A percentile compares a stretch with the other conserved stretches of the same genome.
phyloP scores from a whole-genome alignment of 2,888 invertebrate genomes.

The Julus scandinavius region DNA sequence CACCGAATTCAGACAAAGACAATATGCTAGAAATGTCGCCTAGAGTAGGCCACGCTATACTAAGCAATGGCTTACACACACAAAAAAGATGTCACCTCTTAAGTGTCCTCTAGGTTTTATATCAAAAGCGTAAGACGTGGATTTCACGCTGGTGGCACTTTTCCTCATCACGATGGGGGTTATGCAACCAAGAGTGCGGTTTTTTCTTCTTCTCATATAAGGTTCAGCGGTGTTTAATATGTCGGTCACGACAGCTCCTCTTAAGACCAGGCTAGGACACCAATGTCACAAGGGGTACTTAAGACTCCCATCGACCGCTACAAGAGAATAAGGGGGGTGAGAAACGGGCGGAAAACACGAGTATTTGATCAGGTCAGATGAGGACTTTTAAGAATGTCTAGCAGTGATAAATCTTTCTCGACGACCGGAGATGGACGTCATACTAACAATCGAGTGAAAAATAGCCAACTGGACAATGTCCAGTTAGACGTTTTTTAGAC shows the following conservation, averaged over 20 bases:
- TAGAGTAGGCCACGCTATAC: no score
- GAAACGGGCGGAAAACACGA: background rate
- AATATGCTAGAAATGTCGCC: background rate
- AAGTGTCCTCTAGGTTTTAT: background rate
- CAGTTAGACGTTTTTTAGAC: background rate
- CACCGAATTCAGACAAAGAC: background rate
- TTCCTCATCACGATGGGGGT: background rate
- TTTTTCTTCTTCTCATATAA: background rate
- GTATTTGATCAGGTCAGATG: slow-evolving; percentile 1
- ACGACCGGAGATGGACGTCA: background rate
- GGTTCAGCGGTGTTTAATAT: background rate
- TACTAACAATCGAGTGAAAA: background rate
- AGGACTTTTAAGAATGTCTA: background rate
- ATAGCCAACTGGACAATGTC: background rate
- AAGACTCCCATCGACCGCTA: background rate
- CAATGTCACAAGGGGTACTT: background rate
- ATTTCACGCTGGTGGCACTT: background rate
- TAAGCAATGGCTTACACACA: no score
- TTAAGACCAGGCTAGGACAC: background rate
- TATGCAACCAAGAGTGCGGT: background rate
- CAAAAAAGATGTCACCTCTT: background rate
- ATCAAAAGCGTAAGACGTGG: background rate
- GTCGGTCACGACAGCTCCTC: background rate
- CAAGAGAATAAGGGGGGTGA: background rate
- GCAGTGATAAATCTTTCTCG: background rate